Evolutionary conservation across 2,888 invertebrate species (phyloP), one percentile per base, ranked within the genome.

Genomic region (Bellardia pandia): DNA sequence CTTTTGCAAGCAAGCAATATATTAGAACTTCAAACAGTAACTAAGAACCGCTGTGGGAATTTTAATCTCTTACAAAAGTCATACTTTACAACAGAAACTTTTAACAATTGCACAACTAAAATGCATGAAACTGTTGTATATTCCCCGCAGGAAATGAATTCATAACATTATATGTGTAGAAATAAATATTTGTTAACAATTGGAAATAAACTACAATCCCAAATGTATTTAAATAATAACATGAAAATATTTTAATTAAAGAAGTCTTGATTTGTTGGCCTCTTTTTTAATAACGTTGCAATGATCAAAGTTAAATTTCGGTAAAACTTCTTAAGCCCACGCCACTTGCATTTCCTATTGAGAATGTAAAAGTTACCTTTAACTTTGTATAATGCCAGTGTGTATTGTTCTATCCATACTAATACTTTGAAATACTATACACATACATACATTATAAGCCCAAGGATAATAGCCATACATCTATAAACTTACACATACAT

Each of bases 31-130:
- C 3, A 56, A 77, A 68, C 33, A 68, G 58, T 30, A 58, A 68
- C 58, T 58, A 37, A 69, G 37, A 45, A 58, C 16, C 69, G 69
- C 58, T 58, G 45, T 78, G 78, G 69, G 58, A 60, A 58, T 58
- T 48, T 45, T 56, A 78, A 78, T 69, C 78, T 68, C 58, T 68
- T 40, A 58, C 45, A 68, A 68, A 69, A 78, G 68, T 78, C 37
- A 68, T 68, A 5, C 45, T 58, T n/a, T 56, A 45, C 30, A 68
- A 45, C 33, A 45, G 42, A 56, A 62, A 62, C 60, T 75, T 75
- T 60, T 30, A 48, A 62, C 30, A 75, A 75, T 48, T 75, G 42
- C 45, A 75, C 7, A 72, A 58, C 13, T 72, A 8, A 72, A 40
- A 42, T 56, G n/a, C 42, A 72, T 37, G 33, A 56, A 56, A 56